Evolutionary conservation across 2,888 invertebrate species (phyloP).

Genomic region (Clistopyga incitator): DNA sequence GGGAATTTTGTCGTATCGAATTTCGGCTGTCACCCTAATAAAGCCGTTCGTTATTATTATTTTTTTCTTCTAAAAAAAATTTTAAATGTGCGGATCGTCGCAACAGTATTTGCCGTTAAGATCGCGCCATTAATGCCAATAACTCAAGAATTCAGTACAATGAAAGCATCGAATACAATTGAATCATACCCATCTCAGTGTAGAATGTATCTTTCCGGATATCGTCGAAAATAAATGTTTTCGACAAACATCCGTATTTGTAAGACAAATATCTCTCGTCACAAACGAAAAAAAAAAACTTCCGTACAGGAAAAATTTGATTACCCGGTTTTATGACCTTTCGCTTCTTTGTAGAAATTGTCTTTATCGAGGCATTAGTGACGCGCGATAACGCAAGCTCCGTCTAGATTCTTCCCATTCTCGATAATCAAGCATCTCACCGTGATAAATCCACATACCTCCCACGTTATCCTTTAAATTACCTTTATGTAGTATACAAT

Average conservation of each 20-base stretch:
- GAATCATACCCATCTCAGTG: too few species aligned
- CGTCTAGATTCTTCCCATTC: constrained; percentile 27
- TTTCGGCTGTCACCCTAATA: constrained; percentile 65
- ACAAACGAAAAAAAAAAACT: neutral
- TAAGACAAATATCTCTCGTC: neutral
- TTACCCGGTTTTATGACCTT: constrained; percentile 3
- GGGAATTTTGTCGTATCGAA: constrained; percentile 28
- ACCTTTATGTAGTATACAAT: constrained; percentile 47
- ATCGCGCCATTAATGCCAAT: constrained; percentile 48
- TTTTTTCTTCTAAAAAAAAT: neutral
- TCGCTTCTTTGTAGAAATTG: constrained; percentile 5
- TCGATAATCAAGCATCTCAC: constrained; percentile 53
- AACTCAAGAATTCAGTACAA: neutral
- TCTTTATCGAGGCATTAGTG: constrained; percentile 43
- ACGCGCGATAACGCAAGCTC: constrained; percentile 48
- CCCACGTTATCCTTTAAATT: constrained; percentile 44
- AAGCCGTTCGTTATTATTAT: constrained; percentile 43
- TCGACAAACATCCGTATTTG: neutral
- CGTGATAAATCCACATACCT: constrained; percentile 44
- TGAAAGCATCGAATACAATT: neutral
- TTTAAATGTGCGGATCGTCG: neutral
- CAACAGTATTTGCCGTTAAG: constrained; percentile 27
- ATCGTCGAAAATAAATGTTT: neutral
- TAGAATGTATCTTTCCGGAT: neutral
- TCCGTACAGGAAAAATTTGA: neutral